A percentile compares a stretch with the other conserved stretches of the same genome.
phyloP scores from a whole-genome alignment of 2,113 vertebrate genomes.

The Petroica traversi region DNA sequence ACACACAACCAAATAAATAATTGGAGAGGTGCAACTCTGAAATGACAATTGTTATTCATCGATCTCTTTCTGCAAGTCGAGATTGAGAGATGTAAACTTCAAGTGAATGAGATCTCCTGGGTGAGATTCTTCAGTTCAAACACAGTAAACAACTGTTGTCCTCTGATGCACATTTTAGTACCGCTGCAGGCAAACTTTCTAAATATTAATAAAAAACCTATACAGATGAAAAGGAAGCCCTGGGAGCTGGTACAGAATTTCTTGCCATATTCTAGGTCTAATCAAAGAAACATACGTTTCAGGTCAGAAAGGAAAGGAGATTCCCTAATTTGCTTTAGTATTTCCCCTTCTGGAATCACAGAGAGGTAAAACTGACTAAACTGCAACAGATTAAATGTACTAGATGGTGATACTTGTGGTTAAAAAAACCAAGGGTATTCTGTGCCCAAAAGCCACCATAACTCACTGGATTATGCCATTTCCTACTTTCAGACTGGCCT shows the following conservation, averaged over 20 bases:
- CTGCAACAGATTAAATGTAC: not conserved
- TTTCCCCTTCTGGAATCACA: not conserved
- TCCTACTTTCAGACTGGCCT: not conserved
- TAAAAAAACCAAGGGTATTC: not conserved
- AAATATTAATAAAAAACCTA: conserved; percentile 75
- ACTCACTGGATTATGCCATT: not conserved
- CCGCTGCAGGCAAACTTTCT: conserved; percentile 88
- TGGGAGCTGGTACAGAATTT: conserved; percentile 26
- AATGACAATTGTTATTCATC: conserved; percentile 85
- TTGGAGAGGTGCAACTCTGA: conserved; percentile 76
- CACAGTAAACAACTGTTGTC: conserved; percentile 90
- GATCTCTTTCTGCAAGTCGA: conserved; percentile 79
- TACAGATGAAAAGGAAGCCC: conserved; percentile 46
- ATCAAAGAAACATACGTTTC: conserved; percentile 21
- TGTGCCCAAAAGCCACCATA: not conserved
- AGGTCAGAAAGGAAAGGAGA: not conserved
- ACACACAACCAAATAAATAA: conserved; percentile 85
- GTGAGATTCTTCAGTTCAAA: conserved; percentile 87
- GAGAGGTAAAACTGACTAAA: not conserved
- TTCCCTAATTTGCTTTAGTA: not conserved
- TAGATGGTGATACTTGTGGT: not conserved
- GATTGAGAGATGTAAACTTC: conserved; percentile 83
- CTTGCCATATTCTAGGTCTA: conserved; percentile 27
- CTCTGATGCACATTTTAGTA: conserved; percentile 90
- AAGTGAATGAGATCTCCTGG: conserved; percentile 81